Evolutionary conservation across 2,888 invertebrate species (phyloP).

Genomic region (Sialis lutaria): DNA sequence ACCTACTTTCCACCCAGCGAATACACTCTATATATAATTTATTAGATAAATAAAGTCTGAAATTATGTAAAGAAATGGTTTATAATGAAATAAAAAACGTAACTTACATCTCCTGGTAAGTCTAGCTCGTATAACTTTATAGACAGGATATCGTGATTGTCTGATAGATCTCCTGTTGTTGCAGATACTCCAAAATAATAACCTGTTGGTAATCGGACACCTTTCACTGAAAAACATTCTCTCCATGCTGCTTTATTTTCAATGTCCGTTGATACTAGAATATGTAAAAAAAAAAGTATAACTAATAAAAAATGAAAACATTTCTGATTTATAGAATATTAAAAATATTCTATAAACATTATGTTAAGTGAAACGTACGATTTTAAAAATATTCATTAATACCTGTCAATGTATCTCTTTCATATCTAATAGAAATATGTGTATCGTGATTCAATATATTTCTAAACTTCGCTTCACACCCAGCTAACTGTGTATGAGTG

Average conservation of each 20-base stretch:
- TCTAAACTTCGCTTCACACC: constrained; percentile 91
- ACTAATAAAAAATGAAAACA: no score
- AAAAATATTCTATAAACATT: constrained; percentile 1
- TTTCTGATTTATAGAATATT: no score
- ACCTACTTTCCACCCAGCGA: no score
- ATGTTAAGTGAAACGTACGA: no score
- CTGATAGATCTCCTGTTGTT: constrained; percentile 91
- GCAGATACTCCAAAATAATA: constrained; percentile 91
- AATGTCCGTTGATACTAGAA: constrained; percentile 79
- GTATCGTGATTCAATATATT: constrained; percentile 77
- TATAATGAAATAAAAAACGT: neutral
- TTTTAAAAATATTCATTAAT: constrained; percentile 11
- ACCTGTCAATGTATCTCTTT: constrained; percentile 77
- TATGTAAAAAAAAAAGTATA: neutral
- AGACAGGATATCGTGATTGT: constrained; percentile 89
- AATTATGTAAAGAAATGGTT: neutral
- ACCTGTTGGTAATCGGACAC: constrained; percentile 83
- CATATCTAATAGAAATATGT: constrained; percentile 77
- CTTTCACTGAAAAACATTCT: constrained; percentile 76
- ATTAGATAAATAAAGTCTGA: no score
- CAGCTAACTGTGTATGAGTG: constrained; percentile 91
- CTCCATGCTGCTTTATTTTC: constrained; percentile 89
- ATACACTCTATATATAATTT: no score
- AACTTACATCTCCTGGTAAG: constrained; percentile 42
- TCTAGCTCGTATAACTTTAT: constrained; percentile 88